Evolutionary conservation across 2,888 invertebrate genomes (phyloP), one percentile per base, ranked within the genome.

Genomic region (Drosophila atroscutellata): DNA sequence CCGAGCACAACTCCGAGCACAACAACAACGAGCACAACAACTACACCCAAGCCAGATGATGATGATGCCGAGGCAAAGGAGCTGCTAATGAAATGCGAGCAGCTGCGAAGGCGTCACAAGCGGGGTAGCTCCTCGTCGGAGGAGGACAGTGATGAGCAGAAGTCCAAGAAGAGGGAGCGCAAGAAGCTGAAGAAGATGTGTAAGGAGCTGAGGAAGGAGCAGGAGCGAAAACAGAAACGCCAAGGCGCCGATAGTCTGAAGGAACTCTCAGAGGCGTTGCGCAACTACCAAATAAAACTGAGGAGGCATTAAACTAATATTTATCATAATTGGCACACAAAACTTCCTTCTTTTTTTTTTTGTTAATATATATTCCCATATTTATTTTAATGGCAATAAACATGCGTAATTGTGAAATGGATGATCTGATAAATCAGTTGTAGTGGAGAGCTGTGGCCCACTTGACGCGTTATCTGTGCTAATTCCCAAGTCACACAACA

Each of bases 171-270:
- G 74, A 86, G 76, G 55, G 80, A 90, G 20, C 86, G 84, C 67
- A 87, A 83, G 75, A 73, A 74, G 74, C 68, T 87, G 1, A 89
- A 78, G 69, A 89, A 81, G 60, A 61, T 89, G 62, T 87, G 87
- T 80, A 87, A 83, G 61, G 71, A 77, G 30, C 60, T 86, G 13
- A 74, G 26, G 47, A 75, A 65, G 45, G 72, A 83, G 39, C 75
- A 86, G 75, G 75, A 86, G 32, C 52, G 55, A 42, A 85, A 83
- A 36, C 63, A 80, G 70, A 37, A 72, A 52, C 55, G 42, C 3
- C 51, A 67, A 8, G 28, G 64, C 20, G 11, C 47, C 1, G 51
- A 54, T 6, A 47, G 54, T 5, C 55, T 77, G 0, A 20, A 37
- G 5, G 71, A 87, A 3, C 59, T 85, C 24, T 47, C 82, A 39